Evolutionary conservation across 2,888 invertebrate species (phyloP).

Genomic region (Liopterus haemorrhoidalis): DNA sequence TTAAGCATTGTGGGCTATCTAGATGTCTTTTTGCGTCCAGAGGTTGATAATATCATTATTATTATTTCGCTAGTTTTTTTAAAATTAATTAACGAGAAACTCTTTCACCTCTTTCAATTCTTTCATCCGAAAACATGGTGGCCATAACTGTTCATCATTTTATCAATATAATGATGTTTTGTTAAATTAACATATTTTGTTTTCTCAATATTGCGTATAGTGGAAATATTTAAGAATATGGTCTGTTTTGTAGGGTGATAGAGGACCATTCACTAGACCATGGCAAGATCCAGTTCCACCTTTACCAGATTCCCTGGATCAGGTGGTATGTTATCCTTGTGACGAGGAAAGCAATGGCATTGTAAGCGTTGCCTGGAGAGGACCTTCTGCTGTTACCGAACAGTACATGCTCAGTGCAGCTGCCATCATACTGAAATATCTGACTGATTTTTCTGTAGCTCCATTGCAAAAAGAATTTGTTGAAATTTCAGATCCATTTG

Average conservation of each 20-base stretch:
- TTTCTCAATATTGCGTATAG: no score
- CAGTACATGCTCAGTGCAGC: slow-evolving; percentile 58
- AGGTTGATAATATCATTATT: no score
- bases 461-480: slow-evolving; percentile 79
- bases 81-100: no score
- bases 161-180: no score
- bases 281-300: slow-evolving; percentile 72
- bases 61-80: no score
- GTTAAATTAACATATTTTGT: no score
- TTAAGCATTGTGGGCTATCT: no score
- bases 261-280: slow-evolving; percentile 60
- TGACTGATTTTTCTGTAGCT: slow-evolving; percentile 81
- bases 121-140: no score
- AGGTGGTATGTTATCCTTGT: slow-evolving; percentile 66
- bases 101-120: no score
- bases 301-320: slow-evolving; percentile 49
- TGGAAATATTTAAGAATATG: no score
- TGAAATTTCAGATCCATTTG: slow-evolving; percentile 73
- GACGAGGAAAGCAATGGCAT: slow-evolving; percentile 79
- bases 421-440: slow-evolving; percentile 67
- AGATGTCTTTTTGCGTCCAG: no score
- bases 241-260: slow-evolving; percentile 43
- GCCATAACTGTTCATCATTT: no score
- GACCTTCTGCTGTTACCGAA: slow-evolving; percentile 59
- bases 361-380: slow-evolving; percentile 73